Evolutionary conservation across 2,888 invertebrate genomes (phyloP).

Genomic region (Chrysomela aeneicollis): DNA sequence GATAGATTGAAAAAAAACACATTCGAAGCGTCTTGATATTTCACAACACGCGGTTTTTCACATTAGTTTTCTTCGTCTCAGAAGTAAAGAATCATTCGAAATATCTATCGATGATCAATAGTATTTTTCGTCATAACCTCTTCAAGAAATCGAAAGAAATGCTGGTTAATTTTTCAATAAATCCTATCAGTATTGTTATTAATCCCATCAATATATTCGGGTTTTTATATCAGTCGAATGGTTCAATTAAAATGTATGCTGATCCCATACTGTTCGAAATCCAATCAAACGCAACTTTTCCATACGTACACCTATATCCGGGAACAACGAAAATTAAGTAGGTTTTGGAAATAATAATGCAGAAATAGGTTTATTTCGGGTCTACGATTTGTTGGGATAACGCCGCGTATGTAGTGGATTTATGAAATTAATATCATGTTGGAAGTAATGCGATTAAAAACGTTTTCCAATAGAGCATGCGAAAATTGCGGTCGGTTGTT

Average conservation of each 20-base stretch:
- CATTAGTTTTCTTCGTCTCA: no score
- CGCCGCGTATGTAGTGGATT: constrained; percentile 43
- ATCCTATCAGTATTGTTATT: not conserved
- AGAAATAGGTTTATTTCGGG: constrained; percentile 37
- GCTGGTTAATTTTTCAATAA: no score
- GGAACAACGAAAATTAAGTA: constrained; percentile 32
- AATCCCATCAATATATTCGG: not conserved
- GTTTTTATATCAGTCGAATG: not conserved
- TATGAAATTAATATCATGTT: constrained; percentile 51
- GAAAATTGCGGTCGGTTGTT: constrained; percentile 38
- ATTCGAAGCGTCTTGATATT: no score
- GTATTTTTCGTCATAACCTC: no score
- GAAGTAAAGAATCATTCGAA: no score
- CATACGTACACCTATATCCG: constrained; percentile 23
- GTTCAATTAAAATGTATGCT: not conserved
- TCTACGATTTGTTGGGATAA: constrained; percentile 38
- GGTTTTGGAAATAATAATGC: constrained; percentile 35
- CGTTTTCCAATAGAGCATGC: constrained; percentile 44
- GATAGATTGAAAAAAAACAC: no score
- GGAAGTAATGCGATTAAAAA: constrained; percentile 54
- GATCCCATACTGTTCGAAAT: constrained; percentile 4
- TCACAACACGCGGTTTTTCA: no score
- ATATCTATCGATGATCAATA: no score
- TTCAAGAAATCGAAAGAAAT: no score
- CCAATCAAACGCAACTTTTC: not conserved